These are phyloP conservation scores for Mnemiopsis leidyi DNA, from an alignment of 37 sponge, comb jelly and placozoan species.

Conservation along the genomic window DNA sequence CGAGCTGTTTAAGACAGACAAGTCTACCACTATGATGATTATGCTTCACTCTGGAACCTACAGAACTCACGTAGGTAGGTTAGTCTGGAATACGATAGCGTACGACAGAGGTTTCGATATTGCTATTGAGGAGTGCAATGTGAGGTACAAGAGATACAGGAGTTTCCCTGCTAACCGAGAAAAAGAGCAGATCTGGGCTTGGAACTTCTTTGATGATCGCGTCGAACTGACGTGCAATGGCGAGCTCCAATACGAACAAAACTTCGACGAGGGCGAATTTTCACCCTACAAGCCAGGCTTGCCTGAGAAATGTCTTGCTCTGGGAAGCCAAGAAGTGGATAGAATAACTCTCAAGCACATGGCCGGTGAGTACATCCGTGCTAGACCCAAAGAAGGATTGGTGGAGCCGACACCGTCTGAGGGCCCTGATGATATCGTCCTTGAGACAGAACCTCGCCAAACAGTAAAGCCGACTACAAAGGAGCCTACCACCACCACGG, in stretches of 20 bases:
- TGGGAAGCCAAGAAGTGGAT: neutral
- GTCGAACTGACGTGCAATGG: neutral
- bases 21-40: neutral
- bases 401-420: too few relatives aligned
- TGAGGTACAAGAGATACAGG: neutral
- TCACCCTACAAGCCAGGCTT: neutral
- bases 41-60: neutral
- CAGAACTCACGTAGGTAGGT: neutral
- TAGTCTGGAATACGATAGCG: neutral
- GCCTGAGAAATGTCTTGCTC: neutral
- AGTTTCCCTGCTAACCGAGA: neutral
- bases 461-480: neutral
- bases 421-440: too few relatives aligned
- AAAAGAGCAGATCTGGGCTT: slow-evolving; percentile 14
- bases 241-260: neutral
- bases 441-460: too few relatives aligned
- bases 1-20: neutral
- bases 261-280: neutral
- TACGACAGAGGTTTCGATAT: neutral
- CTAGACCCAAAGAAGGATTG: neutral
- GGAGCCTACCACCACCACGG: neutral
- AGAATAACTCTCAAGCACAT: neutral
- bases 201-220: neutral
- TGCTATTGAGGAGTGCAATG: neutral
- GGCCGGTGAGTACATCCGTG: neutral